A percentile compares a stretch with the other conserved stretches of the same genome.
Conservation (phyloP, 2,888 invertebrate genomes). For the Branchellion lobata region DNA sequence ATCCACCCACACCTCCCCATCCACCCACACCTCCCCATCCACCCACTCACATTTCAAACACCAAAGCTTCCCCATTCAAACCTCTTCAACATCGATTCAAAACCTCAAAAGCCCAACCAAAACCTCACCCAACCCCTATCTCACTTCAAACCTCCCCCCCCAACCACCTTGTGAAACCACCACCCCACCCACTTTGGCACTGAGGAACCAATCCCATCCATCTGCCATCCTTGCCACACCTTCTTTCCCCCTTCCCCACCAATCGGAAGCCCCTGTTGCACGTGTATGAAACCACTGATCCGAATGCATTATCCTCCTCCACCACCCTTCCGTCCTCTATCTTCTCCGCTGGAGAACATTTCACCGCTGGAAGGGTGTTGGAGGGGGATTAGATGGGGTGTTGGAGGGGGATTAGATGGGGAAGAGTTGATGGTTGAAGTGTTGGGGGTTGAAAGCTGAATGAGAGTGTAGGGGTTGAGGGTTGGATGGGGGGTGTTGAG, state of each 20-base stretch:
- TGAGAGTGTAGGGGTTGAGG: background rate
- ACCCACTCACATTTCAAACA: no score
- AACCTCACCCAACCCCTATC: no score
- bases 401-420: background rate
- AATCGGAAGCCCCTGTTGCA: slow-evolving; percentile 91
- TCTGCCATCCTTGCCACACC: slow-evolving; percentile 88
- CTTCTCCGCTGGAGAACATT: slow-evolving; percentile 84
- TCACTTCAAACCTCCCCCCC: no score
- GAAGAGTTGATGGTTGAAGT: no score
- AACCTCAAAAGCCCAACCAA: no score
- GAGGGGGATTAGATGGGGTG: no score
- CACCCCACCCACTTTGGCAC: no score
- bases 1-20: no score
- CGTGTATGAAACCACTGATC: slow-evolving; percentile 90
- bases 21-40: no score
- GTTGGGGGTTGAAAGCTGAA: background rate
- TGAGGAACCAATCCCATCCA: slow-evolving; percentile 92
- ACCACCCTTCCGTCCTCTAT: slow-evolving; percentile 89
- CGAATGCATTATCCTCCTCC: slow-evolving; percentile 88
- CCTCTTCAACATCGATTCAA: no score
- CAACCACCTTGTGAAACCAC: no score
- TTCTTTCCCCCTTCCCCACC: slow-evolving; percentile 82
- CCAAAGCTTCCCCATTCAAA: no score
- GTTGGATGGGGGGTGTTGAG: background rate
- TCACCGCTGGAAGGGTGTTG: background rate